These are phyloP conservation scores for Falco punctatus DNA, from an alignment of 2,113 vertebrate genomes.

Conservation along the genomic window DNA sequence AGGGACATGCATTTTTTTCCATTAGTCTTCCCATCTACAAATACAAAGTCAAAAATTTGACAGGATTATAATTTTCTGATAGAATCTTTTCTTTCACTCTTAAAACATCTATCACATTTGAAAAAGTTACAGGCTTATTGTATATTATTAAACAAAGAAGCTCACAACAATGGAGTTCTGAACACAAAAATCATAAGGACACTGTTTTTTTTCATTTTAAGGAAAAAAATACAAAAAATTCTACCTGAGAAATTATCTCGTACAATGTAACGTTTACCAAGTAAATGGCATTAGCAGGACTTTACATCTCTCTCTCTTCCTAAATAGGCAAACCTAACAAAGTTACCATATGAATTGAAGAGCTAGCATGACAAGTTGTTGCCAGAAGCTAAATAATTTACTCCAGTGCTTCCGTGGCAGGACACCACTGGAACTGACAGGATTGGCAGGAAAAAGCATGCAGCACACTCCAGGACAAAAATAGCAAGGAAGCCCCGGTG, in stretches of 20 bases:
- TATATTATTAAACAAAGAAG: background rate
- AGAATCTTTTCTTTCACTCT: background rate
- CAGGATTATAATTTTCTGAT: background rate
- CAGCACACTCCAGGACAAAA: background rate
- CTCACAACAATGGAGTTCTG: background rate
- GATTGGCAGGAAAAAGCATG: background rate
- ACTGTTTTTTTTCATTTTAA: background rate
- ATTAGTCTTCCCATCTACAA: background rate
- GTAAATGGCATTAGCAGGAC: background rate
- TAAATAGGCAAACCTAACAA: background rate
- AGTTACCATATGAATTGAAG: background rate
- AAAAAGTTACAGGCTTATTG: background rate
- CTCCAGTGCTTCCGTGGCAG: background rate
- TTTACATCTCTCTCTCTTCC: background rate
- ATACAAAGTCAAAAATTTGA: background rate
- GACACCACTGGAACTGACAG: background rate
- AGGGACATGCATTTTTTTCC: background rate
- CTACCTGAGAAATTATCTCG: constrained; percentile 25
- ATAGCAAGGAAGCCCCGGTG: background rate
- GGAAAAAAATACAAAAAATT: background rate
- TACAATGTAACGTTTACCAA: background rate
- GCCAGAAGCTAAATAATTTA: background rate
- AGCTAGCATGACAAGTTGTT: background rate
- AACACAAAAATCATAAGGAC: background rate
- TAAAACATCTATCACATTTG: background rate